Conservation (phyloP, 2,888 invertebrate species). For the Crioceris asparagi region DNA sequence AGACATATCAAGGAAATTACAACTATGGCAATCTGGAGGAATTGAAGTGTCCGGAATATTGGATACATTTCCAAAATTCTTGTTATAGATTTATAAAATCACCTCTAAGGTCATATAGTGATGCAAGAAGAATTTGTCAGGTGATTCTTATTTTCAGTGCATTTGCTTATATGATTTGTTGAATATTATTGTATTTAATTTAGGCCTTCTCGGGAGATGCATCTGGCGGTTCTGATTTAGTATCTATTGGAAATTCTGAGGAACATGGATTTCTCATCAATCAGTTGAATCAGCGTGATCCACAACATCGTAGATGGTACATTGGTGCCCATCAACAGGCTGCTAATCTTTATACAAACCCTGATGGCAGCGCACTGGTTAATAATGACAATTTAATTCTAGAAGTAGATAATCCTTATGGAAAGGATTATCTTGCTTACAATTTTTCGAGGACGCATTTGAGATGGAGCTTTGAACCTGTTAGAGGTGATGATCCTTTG, state of each 20-base stretch:
- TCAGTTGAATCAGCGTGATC: conserved; percentile 72
- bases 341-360: conserved; percentile 71
- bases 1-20: conserved; percentile 15
- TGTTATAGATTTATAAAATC: conserved; percentile 89
- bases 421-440: conserved; percentile 69
- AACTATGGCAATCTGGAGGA: conserved; percentile 29
- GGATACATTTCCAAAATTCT: conserved; percentile 69
- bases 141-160: no score
- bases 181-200: no score
- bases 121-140: conserved; percentile 73
- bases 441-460: conserved; percentile 57
- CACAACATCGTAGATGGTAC: conserved; percentile 80
- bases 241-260: conserved; percentile 67
- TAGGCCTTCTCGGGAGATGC: no score
- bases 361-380: conserved; percentile 69
- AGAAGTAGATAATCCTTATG: conserved; percentile 46
- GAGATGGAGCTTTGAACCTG: conserved; percentile 76
- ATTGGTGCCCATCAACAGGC: conserved; percentile 67
- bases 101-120: conserved; percentile 66
- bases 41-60: conserved; percentile 68
- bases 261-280: conserved; percentile 82
- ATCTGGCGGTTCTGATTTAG: conserved; percentile 56
- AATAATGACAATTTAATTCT: conserved; percentile 73
- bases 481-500: conserved; percentile 63
- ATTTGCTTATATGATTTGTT: no score